Evolutionary conservation across 2,888 invertebrate species (phyloP), one percentile per base, ranked within the genome.

Genomic region (Chloroclysta siterata): DNA sequence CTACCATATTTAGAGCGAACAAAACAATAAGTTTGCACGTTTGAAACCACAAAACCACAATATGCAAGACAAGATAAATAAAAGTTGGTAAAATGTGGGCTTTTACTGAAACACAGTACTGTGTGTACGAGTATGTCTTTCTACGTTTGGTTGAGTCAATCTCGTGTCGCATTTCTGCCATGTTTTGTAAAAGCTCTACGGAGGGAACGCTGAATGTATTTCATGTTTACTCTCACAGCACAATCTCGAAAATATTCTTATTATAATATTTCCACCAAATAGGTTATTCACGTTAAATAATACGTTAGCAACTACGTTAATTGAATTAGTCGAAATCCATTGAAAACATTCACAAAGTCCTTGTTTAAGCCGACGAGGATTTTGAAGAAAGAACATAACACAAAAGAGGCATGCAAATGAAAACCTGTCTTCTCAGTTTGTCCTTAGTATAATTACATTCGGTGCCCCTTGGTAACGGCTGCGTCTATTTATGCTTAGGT

Each of bases 81-180:
- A 44, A 44, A 15, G 44, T 44, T 15, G 15, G n/a, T 42, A n/a
- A 15, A 44, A 42, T 14, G 44, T 44, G 7, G 44, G 44, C 10
- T 44, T 44, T 15, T 44, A 15, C 44, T 44, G 44, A 15, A 15
- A 14, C 10, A 44, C 15, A 15, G 44, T 14, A 2, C 44, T 5
- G 44, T 44, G 1, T 22, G n/a, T n/a, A n/a, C n/a, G 3, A 3
- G 22, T 22, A 22, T 22, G 15, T 15, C 14, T 15, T 44, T 15
- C 13, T 53, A 22, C 28, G 42, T 28, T 53, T 42, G 41, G n/a
- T 42, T 8, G 8, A 41, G 53, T 53, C 42, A 53, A 53, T 53
- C 53, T 22, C 53, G 14, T 42, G 42, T 53, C 41, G 53, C 22
- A 42, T 53, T 53, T 53, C 42, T 39, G 42, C 14, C 41, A 41